Base-by-base conservation (phyloP, 2,888 invertebrate species). In the Vannuccia rotundouncinata region DNA sequence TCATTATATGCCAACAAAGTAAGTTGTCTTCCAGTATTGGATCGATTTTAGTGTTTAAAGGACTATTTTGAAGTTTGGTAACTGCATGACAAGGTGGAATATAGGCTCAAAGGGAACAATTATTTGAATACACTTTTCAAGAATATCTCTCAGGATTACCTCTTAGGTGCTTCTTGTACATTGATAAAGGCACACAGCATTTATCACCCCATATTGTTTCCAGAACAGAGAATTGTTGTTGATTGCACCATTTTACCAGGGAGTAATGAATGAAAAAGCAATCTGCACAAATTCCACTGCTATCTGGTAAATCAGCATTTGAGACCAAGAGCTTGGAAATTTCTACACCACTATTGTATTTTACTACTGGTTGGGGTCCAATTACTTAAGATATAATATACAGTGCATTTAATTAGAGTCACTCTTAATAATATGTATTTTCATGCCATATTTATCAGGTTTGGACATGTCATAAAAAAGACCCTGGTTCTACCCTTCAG, bases 71-170 rank as follows among this genome's bases (percentile, higher is more conserved):
- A 66, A 66, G 25, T 66, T n/a, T 66, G 25, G 66, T 22, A 66
- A 2, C 2, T n/a, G 66, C 66, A 2, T 45, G 17, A 45, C 17
- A 13, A 22, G 66, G 25, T 66, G 66, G 22, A n/a, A 66, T 66
- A 22, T 66, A 66, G 10, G 22, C 66, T 66, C 22, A 66, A n/a
- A 66, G 25, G 10, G 66, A 66, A 22, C 66, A 66, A 22, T 66
- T 66, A 66, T 5, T 22, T 5, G 66, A 17, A 66, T 66, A 66
- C 66, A 66, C 66, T 22, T 17, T 66, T 66, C 25, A 5, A 22
- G 66, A 66, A 66, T 66, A 66, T 22, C 66, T 66, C 66, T 66
- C 66, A 5, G 66, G 66, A 22, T 66, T 66, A 22, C 66, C 66
- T 66, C 66, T 5, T n/a, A 66, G 10, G 25, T 66, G 66, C 22